phyloP scores from a whole-genome alignment of 2,888 invertebrate species.

The Eupithecia subumbrata region DNA sequence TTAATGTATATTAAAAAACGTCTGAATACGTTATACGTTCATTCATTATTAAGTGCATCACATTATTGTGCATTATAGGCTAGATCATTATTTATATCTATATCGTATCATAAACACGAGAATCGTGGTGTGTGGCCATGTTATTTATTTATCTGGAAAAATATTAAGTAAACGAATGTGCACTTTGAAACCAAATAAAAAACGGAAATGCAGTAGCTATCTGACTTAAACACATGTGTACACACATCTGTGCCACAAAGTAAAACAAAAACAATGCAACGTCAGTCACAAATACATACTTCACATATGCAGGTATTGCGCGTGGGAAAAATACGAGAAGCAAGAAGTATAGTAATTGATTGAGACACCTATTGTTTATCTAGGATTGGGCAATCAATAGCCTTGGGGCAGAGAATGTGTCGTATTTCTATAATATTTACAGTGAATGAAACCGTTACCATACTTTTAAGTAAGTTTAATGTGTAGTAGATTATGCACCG shows the following conservation, averaged over 20 bases:
- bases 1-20: background rate
- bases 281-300: conserved; percentile 55
- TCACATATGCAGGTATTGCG: conserved; percentile 64
- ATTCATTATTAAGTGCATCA: background rate
- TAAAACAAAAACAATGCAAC: conserved; percentile 63
- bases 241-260: conserved; percentile 57
- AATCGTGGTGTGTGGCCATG: conserved; percentile 8
- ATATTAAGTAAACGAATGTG: background rate
- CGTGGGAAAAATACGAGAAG: conserved; percentile 59
- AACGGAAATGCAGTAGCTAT: conserved; percentile 41
- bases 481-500: too few species aligned
- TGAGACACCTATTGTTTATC: conserved; percentile 37
- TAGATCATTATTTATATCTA: too few species aligned
- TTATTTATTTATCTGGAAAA: background rate
- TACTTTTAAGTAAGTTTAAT: background rate
- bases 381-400: conserved; percentile 22
- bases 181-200: conserved; percentile 17
- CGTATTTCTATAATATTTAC: background rate
- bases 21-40: background rate
- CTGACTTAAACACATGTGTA: conserved; percentile 42
- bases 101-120: background rate
- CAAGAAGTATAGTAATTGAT: conserved; percentile 34
- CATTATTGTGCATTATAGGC: background rate
- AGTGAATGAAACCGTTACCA: background rate
- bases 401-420: conserved; percentile 16